Percentiles rank a stretch among this genome's conserved stretches.
Conservation (phyloP, 2,888 invertebrate genomes). For the Megamerina dolium region DNA sequence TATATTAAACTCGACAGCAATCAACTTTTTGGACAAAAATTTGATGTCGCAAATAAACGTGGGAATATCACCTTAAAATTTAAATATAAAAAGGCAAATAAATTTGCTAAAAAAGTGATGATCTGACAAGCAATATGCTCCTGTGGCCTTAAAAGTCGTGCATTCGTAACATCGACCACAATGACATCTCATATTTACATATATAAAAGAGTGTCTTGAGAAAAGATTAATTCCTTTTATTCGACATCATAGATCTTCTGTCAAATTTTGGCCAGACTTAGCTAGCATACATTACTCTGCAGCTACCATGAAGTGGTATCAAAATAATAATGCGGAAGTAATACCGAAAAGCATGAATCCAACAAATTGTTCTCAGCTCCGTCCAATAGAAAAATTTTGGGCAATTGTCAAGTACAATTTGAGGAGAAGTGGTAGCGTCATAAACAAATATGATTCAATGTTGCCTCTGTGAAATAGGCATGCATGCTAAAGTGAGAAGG, state of each 20-base stretch:
- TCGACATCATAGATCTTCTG: background rate
- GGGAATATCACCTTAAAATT: no score
- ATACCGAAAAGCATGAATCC: background rate
- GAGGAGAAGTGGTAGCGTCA: constrained; percentile 1
- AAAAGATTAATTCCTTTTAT: constrained; percentile 1
- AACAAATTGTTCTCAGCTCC: constrained; percentile 2
- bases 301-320: constrained; percentile 1
- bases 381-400: constrained; percentile 4
- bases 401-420: background rate
- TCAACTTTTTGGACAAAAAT: no score
- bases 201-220: constrained; percentile 1
- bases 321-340: background rate
- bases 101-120: no score
- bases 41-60: no score
- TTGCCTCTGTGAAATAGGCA: constrained; percentile 3
- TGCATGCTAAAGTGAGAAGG: no score
- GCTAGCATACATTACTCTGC: constrained; percentile 1
- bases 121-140: constrained; percentile 3
- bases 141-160: constrained; percentile 5
- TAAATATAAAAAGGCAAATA: no score
- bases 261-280: constrained; percentile 1
- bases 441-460: background rate
- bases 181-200: constrained; percentile 3
- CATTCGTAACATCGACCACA: background rate
- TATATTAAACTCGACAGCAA: no score